phyloP scores from a whole-genome alignment of 30 jellyfish, hydroid and myxozoan species.

The Pelagia noctiluca region DNA sequence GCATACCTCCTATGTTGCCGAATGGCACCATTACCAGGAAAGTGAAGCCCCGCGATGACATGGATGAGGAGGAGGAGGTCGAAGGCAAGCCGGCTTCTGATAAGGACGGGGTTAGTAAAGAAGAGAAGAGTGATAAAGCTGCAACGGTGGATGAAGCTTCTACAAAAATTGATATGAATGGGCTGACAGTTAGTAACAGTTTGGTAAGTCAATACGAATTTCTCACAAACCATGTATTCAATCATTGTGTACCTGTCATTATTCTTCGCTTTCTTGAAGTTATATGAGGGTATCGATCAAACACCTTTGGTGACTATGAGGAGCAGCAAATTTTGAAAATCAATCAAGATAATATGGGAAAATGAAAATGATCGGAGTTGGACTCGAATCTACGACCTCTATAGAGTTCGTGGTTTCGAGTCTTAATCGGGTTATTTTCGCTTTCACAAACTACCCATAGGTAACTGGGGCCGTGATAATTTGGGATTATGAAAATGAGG shows the following conservation, averaged over 20 bases:
- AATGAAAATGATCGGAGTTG: not conserved
- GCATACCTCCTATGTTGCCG: constrained; percentile 61
- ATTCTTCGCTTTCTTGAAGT: not conserved
- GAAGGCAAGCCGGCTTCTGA: not conserved
- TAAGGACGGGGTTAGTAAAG: constrained; percentile 36
- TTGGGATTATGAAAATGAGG: not conserved
- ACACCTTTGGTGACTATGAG: not conserved
- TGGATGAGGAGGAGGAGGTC: not conserved
- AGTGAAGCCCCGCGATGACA: not conserved
- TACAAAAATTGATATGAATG: constrained; percentile 45
- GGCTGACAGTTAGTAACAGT: constrained; percentile 27
- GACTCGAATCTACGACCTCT: too few species aligned
- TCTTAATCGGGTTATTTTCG: too few species aligned
- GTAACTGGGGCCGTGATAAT: too few species aligned
- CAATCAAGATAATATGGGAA: not conserved
- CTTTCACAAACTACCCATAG: too few species aligned
- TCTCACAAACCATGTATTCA: too few species aligned
- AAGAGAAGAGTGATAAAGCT: constrained; percentile 7
- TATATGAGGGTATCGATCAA: not conserved
- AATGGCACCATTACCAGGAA: constrained; percentile 60
- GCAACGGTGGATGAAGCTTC: constrained; percentile 63
- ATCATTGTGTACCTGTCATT: not conserved
- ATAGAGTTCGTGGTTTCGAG: too few species aligned
- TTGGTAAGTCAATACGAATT: constrained; percentile 66
- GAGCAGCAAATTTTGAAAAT: not conserved